Evolutionary conservation across 1,140 invertebrate species (phyloP), one percentile per base, ranked within the genome.

Genomic region (Drosophila willistoni): DNA sequence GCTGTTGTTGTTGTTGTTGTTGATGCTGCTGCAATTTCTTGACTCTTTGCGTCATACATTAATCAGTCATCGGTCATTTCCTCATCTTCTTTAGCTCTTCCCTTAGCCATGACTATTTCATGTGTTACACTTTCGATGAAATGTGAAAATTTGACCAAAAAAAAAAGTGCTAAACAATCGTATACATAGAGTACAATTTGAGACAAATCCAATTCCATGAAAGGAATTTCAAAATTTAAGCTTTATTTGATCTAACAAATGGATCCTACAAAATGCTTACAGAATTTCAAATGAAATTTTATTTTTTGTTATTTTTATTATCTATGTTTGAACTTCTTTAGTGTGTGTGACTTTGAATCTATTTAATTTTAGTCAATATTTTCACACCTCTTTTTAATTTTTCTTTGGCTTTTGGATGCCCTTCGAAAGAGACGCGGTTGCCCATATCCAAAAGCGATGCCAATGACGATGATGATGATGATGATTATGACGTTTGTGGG

Each of bases 131-230:
- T 81, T 81, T 67, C 68, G 74, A 51, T 34, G 70, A 73, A 70
- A 84, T 82, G 64, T 73, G 55, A 80, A 84, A 82, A 76, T 39
- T 62, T 72, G 73, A 57, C 54, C 73, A 77, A 74, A 64, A 70
- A 51, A 76, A 77, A 39, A 77, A 44, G 82, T 81, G 81, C 82
- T 85, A 86, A 86, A 73, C 19, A 64, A 19, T 51, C 57, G 71
- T 33, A 74, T 71, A 74, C 44, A 81, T 67, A 62, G 14, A 14
- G 2, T 13, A 4, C 19, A 22, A 6, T 34, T 64, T 29, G 13
- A 33, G 29, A 29, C 29, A 29, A 29, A 29, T 25, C 3, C 3
- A 25, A 25, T 25, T 5, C 25, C 2, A 19, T 3, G 6, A 47
- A 47, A 22, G 57, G 67, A 75, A 62, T 42, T 59, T 51, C 71